Evolutionary conservation across 2,113 vertebrate species (phyloP).

Genomic region (Girardinichthys multiradiatus): DNA sequence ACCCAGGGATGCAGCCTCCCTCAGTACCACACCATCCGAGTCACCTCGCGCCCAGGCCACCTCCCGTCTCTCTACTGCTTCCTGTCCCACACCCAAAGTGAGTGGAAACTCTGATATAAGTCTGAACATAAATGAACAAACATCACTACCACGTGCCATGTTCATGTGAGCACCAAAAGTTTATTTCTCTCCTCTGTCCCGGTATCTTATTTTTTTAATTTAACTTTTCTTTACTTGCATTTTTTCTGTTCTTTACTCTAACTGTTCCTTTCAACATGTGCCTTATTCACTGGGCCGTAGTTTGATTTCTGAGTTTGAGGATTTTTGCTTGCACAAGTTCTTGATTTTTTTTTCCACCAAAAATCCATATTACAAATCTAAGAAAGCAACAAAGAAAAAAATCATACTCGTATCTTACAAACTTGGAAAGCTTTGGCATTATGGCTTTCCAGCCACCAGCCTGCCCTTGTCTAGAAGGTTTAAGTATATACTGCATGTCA

Average conservation of each 20-base stretch:
- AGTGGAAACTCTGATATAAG: constrained; percentile 68
- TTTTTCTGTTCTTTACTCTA: not conserved
- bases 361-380: not conserved
- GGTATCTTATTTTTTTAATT: not conserved
- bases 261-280: not conserved
- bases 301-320: not conserved
- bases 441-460: not conserved
- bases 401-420: not conserved
- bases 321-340: not conserved
- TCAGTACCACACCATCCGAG: constrained; percentile 98
- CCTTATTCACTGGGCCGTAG: not conserved
- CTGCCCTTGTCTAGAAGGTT: too few species aligned
- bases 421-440: not conserved
- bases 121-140: not conserved
- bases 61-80: constrained; percentile 98
- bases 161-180: not conserved
- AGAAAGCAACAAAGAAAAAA: not conserved
- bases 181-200: not conserved
- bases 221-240: not conserved
- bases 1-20: constrained; percentile 95
- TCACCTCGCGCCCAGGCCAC: constrained; percentile 98
- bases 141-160: too few species aligned
- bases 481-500: too few species aligned
- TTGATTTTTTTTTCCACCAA: not conserved
- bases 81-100: constrained; percentile 99